Percentiles rank a stretch among this genome's conserved stretches.
These are phyloP conservation scores for Neopelma chrysocephalum DNA, from an alignment of 2,797 vertebrate genomes.

Conservation along the genomic window DNA sequence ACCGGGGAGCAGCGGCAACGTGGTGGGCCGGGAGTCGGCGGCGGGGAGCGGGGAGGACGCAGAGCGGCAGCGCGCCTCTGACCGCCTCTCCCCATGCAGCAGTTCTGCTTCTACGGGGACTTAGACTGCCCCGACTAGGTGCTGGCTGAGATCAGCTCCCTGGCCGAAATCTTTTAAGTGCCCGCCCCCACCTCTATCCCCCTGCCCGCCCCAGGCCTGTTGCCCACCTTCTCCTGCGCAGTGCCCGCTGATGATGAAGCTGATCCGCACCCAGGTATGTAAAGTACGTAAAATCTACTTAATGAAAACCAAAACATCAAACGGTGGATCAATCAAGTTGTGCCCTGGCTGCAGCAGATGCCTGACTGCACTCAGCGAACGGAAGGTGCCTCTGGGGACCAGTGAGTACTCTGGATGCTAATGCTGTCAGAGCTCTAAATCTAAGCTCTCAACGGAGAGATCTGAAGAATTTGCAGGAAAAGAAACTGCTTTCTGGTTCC, in stretches of 20 bases:
- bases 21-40: background rate
- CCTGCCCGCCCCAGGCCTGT: too few species aligned
- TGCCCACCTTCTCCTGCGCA: constrained; percentile 27
- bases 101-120: constrained; percentile 95
- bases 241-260: constrained; percentile 95
- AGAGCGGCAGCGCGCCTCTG: background rate
- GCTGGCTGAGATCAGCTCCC: constrained; percentile 92
- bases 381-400: background rate
- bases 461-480: background rate
- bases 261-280: constrained; percentile 89
- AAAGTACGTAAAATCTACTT: constrained; percentile 22
- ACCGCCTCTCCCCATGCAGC: background rate
- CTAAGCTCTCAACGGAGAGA: background rate
- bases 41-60: too few species aligned
- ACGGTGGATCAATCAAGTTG: background rate
- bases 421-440: background rate
- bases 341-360: background rate
- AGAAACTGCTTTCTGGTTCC: background rate
- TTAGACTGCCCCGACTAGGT: constrained; percentile 96
- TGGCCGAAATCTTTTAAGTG: constrained; percentile 89
- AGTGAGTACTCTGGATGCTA: background rate
- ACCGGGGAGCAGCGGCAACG: too few species aligned
- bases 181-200: accelerated
- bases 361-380: background rate
- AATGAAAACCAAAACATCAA: background rate